Evolutionary conservation across 1,140 invertebrate genomes (phyloP).

Genomic region (Calliphora vicina): DNA sequence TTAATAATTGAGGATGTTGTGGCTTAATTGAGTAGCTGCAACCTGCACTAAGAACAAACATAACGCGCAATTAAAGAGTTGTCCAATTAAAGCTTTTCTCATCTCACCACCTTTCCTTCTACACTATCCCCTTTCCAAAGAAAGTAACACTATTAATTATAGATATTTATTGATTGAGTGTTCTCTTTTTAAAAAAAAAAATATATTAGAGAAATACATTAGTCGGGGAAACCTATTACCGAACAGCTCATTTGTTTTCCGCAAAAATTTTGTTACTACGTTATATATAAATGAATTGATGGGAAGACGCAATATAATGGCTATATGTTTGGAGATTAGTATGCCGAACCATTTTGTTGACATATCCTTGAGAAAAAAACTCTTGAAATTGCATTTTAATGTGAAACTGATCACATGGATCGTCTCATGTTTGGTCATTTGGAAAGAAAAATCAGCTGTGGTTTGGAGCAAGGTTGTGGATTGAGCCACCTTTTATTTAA

Average conservation of each 20-base stretch:
- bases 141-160: too few species aligned
- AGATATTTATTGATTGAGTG: too few species aligned
- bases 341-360: neutral
- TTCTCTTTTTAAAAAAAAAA: too few species aligned
- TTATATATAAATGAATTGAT: slow-evolving; percentile 23
- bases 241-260: neutral
- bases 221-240: neutral
- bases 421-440: neutral
- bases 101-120: too few species aligned
- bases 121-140: too few species aligned
- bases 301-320: neutral
- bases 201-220: neutral
- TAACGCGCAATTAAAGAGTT: too few species aligned
- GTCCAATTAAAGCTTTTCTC: too few species aligned
- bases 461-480: slow-evolving; percentile 7
- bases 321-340: neutral
- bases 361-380: neutral
- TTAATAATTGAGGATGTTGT: too few species aligned
- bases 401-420: neutral
- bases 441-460: neutral
- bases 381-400: neutral
- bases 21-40: too few species aligned
- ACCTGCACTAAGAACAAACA: too few species aligned
- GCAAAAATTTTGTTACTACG: neutral
- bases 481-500: slow-evolving; percentile 22